Conservation (phyloP, 2,113 vertebrate genomes). For the Sapayoa aenigma region DNA sequence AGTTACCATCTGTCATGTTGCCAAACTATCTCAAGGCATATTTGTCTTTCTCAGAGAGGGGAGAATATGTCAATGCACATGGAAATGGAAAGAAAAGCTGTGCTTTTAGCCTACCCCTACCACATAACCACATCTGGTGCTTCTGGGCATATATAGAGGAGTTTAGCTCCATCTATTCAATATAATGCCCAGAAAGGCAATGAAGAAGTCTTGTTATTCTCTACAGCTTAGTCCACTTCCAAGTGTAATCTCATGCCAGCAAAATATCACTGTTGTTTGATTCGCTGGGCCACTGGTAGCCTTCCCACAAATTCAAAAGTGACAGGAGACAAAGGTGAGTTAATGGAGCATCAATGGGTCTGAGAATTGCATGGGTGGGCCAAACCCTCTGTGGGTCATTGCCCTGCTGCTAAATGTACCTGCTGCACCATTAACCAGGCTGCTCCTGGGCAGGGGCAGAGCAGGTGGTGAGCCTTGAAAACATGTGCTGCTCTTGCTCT, state of each 20-base stretch:
- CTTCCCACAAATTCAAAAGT: background rate
- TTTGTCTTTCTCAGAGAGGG: background rate
- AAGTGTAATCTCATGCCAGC: background rate
- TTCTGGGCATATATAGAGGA: background rate
- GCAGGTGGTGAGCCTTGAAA: background rate
- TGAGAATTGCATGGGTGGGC: background rate
- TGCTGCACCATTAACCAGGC: background rate
- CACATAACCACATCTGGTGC: background rate
- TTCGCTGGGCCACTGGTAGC: background rate
- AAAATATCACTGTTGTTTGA: background rate
- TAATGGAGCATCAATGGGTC: background rate
- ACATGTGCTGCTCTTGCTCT: background rate
- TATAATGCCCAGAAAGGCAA: background rate
- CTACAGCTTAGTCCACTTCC: background rate
- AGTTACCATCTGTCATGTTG: conserved; percentile 53
- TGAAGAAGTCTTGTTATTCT: background rate
- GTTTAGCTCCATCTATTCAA: background rate
- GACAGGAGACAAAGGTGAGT: background rate
- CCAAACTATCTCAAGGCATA: conserved; percentile 36
- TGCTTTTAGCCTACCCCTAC: background rate
- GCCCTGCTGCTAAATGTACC: background rate
- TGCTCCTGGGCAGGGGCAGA: background rate
- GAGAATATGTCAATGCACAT: background rate
- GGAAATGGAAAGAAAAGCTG: conserved; percentile 7
- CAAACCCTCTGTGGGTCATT: background rate